Percentiles rank a stretch among this genome's conserved stretches.
phyloP scores from a whole-genome alignment of 2,797 vertebrate species.

The Dromococcyx pavoninus region DNA sequence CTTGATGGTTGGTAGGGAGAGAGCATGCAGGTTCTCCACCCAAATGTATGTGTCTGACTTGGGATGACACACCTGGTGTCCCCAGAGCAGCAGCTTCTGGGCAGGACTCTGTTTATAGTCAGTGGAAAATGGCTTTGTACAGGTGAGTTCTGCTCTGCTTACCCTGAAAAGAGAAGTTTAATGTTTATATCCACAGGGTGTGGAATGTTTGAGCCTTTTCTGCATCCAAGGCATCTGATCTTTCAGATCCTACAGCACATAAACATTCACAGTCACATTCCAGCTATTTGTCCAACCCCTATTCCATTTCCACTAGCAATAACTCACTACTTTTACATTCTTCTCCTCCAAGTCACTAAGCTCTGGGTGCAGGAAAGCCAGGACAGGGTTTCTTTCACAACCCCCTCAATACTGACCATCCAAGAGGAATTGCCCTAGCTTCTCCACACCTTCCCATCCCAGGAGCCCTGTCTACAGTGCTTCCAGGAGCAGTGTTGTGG shows the following conservation, averaged over 20 bases:
- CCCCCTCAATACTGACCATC: rapidly evolving
- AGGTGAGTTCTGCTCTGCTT: background rate
- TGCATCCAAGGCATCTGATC: background rate
- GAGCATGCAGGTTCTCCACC: background rate
- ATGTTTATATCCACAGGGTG: background rate
- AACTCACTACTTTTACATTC: background rate
- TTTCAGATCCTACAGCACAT: background rate
- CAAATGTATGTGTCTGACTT: background rate
- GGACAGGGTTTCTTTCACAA: background rate
- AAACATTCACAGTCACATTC: background rate
- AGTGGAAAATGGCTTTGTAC: background rate
- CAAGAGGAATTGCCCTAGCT: background rate
- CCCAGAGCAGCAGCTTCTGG: background rate
- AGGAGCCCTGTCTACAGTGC: rapidly evolving
- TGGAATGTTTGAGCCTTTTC: background rate
- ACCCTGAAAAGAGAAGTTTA: background rate
- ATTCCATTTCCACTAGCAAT: background rate
- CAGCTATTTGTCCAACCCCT: background rate
- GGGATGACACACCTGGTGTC: rapidly evolving
- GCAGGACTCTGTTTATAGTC: background rate
- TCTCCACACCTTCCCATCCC: background rate
- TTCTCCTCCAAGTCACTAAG: background rate
- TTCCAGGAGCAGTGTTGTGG: rapidly evolving
- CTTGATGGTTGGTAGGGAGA: background rate
- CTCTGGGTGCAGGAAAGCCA: background rate